Evolutionary conservation across 2,113 vertebrate species (phyloP), one percentile per base, ranked within the genome.

Genomic region (Dasyprocta punctata): DNA sequence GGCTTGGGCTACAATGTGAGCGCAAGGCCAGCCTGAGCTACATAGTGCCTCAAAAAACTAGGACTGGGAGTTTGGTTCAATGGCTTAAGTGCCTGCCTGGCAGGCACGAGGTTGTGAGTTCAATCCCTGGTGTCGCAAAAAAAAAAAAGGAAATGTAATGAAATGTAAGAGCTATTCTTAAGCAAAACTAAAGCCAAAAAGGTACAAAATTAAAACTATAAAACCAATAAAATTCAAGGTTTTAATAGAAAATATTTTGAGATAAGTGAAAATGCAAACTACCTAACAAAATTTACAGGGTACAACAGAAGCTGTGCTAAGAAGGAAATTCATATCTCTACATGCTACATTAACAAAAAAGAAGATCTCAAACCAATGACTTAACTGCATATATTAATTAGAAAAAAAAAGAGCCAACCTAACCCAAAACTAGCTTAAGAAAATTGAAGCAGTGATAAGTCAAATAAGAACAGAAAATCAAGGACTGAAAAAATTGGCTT

Each of bases 201-300:
- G 12, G 54, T 65, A 19, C 16, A 71, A 63, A 24, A 58, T 81
- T 75, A 49, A 85, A 95, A 82, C 28, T 58, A 44, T 52, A 81
- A 61, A 86, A 49, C 20, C 63, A 73, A 24, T 58, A 78, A 90
- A 81, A 89, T 88, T 69, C n/a, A 89, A 63, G 67, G 10, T 65
- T 78, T 88, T 47, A 84, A 44, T 80, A 93, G 80, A 89, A 86
- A 86, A 88, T 60, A 52, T 7, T 80, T 56, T 86, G 28, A 78
- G 69, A 75, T 65, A 56, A 93, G 36, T 56, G 36, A 77, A 86
- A 93, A 67, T 67, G 85, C 83, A 94, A 94, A 80, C 7, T 78
- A 44, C 33, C 65, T n/a, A 52, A n/a, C 67, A 69, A 92, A 91
- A 84, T 44, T 78, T 63, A 92, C 1, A 58, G 20, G 33, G 63